A percentile compares a stretch with the other conserved stretches of the same genome.
phyloP scores from a whole-genome alignment of 2,888 invertebrate genomes.

The Hyposoter dolosus region DNA sequence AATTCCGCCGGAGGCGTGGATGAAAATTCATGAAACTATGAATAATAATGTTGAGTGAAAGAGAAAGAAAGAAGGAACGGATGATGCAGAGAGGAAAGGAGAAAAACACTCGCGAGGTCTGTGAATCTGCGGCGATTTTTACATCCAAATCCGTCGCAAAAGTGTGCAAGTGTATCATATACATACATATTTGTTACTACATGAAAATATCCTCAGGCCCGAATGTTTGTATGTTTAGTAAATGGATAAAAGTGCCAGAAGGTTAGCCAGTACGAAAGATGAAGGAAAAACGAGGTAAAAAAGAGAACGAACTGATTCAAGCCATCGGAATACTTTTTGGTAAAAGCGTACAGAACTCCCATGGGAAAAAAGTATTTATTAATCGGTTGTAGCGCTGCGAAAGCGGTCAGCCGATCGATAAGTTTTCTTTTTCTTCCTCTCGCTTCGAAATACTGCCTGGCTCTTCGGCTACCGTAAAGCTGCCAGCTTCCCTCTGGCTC shows the following conservation, averaged over 20 bases:
- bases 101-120: neutral
- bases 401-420: constrained; percentile 47
- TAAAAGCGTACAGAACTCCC: neutral
- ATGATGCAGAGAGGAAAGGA: neutral
- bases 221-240: neutral
- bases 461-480: constrained; percentile 1
- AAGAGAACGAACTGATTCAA: neutral
- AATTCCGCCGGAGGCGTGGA: constrained; percentile 74
- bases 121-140: constrained; percentile 12
- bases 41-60: constrained; percentile 78
- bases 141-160: neutral
- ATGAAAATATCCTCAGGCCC: constrained; percentile 9
- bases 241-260: constrained; percentile 31
- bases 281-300: neutral
- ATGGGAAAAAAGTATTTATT: constrained; percentile 43
- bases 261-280: neutral
- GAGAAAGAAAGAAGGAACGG: neutral
- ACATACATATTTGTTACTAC: neutral
- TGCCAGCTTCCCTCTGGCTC: neutral
- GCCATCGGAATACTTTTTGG: neutral
- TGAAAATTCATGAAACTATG: constrained; percentile 83
- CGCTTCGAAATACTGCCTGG: neutral
- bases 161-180: neutral
- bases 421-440: constrained; percentile 4
- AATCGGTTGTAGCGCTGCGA: constrained; percentile 35